Evolutionary conservation across 2,797 vertebrate genomes (phyloP).

Genomic region (Enoplosus armatus): DNA sequence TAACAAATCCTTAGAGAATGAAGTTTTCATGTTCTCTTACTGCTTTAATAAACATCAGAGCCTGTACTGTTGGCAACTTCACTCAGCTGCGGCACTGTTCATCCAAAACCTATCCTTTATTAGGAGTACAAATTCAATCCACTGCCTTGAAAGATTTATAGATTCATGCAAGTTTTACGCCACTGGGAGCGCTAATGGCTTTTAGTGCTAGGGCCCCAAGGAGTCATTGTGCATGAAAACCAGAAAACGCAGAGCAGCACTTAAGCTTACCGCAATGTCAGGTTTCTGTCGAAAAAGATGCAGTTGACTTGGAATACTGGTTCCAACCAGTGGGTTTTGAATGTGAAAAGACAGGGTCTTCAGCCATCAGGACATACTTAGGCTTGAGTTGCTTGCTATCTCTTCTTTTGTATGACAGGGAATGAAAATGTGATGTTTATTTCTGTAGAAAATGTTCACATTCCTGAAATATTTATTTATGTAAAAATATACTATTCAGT

Average conservation of each 20-base stretch:
- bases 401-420: conserved; percentile 45
- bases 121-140: conserved; percentile 84
- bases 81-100: conserved; percentile 78
- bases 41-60: conserved; percentile 87
- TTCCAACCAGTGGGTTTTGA: conserved; percentile 48
- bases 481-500: conserved; percentile 44
- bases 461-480: conserved; percentile 48
- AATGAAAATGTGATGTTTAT: conserved; percentile 22
- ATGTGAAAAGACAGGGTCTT: conserved; percentile 55
- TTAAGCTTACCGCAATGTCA: conserved; percentile 82
- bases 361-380: conserved; percentile 29
- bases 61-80: conserved; percentile 72
- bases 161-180: conserved; percentile 94
- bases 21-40: conserved; percentile 82
- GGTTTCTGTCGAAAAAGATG: conserved; percentile 80
- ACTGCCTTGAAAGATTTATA: conserved; percentile 92
- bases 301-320: conserved; percentile 59
- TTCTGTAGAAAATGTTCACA: conserved; percentile 36
- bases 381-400: conserved; percentile 38
- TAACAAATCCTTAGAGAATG: conserved; percentile 85
- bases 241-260: conserved; percentile 83
- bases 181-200: conserved; percentile 91
- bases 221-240: conserved; percentile 88
- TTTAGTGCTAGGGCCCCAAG: conserved; percentile 87
- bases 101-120: conserved; percentile 83